Evolutionary conservation across 2,888 invertebrate species (phyloP).

Genomic region (Cephus spinipes): DNA sequence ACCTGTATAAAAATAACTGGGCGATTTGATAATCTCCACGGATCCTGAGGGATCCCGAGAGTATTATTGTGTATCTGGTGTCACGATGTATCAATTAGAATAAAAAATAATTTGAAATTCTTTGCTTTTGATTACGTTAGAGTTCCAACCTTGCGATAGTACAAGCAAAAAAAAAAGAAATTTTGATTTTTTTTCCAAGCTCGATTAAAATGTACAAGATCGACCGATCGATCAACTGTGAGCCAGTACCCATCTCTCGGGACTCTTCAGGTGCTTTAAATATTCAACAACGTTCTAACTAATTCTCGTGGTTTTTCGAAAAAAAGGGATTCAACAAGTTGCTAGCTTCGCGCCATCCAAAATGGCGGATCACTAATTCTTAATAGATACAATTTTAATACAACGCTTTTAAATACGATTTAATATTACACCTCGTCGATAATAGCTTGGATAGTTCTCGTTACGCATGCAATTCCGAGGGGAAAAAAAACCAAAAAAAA

Average conservation of each 20-base stretch:
- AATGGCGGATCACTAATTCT: constrained; percentile 17
- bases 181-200: constrained; percentile 15
- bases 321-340: constrained; percentile 28
- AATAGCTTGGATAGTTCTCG: not conserved
- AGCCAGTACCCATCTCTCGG: not conserved
- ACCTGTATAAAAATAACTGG: constrained; percentile 64
- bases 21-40: constrained; percentile 46
- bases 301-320: constrained; percentile 18
- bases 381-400: constrained; percentile 11
- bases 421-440: not conserved
- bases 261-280: constrained; percentile 27
- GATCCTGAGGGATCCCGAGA: constrained; percentile 35
- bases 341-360: constrained; percentile 20
- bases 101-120: not conserved
- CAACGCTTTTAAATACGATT: not conserved
- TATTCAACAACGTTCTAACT: constrained; percentile 49
- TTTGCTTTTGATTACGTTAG: not conserved
- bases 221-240: not conserved
- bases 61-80: not conserved
- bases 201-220: not conserved
- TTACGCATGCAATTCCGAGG: not conserved
- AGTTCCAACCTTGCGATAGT: not conserved
- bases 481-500: not conserved
- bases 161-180: not conserved
- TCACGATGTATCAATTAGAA: not conserved